Percentiles rank a stretch among this genome's conserved stretches.
phyloP scores from a whole-genome alignment of 1,140 invertebrate genomes.

The Drosophila guanche region DNA sequence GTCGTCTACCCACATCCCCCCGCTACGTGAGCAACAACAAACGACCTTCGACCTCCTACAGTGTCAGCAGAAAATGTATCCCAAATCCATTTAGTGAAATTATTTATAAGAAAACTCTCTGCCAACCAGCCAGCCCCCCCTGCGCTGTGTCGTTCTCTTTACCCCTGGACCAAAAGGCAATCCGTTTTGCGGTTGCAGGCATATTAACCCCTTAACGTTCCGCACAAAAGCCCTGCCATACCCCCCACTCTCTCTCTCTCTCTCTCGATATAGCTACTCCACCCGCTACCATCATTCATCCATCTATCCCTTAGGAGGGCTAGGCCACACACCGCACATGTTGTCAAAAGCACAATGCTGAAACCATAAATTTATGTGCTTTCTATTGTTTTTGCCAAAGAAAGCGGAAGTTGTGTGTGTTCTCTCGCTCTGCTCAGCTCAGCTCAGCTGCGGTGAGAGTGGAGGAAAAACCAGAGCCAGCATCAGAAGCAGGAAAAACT shows the following conservation, averaged over 20 bases:
- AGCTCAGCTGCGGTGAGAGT: conserved; percentile 16
- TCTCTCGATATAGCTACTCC: no score
- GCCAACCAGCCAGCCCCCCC: neutral
- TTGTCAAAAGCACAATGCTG: conserved; percentile 81
- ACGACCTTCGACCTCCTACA: conserved; percentile 9
- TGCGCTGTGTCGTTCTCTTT: neutral
- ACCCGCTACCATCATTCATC: neutral
- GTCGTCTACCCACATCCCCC: conserved; percentile 27
- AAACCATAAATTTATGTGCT: conserved; percentile 82
- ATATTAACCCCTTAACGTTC: conserved; percentile 79
- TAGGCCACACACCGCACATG: conserved; percentile 58
- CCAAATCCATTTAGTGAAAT: conserved; percentile 79
- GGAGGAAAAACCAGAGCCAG: conserved; percentile 9
- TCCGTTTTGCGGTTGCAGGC: conserved; percentile 79
- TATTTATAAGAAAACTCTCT: conserved; percentile 77
- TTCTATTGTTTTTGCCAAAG: conserved; percentile 82
- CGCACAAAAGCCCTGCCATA: neutral
- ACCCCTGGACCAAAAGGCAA: conserved; percentile 52
- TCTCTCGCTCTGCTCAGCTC: neutral
- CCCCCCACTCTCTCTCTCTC: neutral
- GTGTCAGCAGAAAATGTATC: conserved; percentile 58
- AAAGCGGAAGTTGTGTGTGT: conserved; percentile 74
- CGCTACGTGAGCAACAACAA: neutral
- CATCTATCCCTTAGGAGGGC: conserved; percentile 22
- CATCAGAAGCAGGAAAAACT: conserved; percentile 20